Evolutionary conservation across 1,140 invertebrate species (phyloP).

Genomic region (Ceratitis capitata): DNA sequence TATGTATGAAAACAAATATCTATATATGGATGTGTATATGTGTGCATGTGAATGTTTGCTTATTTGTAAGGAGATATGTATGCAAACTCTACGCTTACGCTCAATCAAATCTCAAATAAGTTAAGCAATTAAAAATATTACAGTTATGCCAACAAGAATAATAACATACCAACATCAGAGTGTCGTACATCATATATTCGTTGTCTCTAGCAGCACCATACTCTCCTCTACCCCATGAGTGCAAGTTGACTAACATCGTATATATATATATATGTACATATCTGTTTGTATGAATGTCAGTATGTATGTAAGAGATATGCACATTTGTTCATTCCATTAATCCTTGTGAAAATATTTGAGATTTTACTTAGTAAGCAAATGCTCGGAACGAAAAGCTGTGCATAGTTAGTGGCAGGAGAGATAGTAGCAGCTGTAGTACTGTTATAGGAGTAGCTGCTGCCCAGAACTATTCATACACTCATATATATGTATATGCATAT

Average conservation of each 20-base stretch:
- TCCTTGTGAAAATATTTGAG: constrained; percentile 42
- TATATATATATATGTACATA: neutral
- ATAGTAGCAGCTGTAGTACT: neutral
- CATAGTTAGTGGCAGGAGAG: too few relatives aligned
- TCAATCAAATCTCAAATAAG: constrained; percentile 37
- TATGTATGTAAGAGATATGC: neutral
- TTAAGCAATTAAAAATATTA: constrained; percentile 38
- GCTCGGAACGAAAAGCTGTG: neutral
- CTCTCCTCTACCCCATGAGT: too few relatives aligned
- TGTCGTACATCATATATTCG: too few relatives aligned
- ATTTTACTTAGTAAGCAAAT: constrained; percentile 39
- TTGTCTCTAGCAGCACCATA: neutral
- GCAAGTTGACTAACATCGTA: too few relatives aligned
- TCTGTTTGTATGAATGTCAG: neutral
- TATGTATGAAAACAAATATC: neutral
- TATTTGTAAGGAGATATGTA: constrained; percentile 23
- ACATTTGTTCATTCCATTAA: constrained; percentile 33
- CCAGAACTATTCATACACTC: neutral
- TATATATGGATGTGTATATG: neutral
- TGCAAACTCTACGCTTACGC: constrained; percentile 24
- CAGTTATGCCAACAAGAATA: constrained; percentile 7
- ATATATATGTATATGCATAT: neutral
- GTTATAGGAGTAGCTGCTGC: too few relatives aligned
- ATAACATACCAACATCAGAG: neutral
- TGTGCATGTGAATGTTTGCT: neutral